Conservation (phyloP, 2,888 invertebrate genomes). For the Brenthis ino region DNA sequence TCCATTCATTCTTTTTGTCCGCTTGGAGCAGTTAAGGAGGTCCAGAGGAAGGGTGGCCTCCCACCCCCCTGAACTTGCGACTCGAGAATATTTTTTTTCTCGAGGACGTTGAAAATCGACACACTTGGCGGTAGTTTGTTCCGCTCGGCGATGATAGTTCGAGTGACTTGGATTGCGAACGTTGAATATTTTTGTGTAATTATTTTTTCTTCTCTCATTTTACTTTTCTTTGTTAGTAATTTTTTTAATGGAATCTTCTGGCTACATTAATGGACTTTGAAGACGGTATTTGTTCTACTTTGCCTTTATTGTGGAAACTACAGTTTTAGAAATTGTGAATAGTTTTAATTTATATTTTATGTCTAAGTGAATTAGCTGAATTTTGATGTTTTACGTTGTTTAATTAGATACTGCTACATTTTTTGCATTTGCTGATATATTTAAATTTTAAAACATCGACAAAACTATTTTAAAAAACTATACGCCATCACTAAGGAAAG, state of each 20-base stretch:
- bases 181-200: constrained; percentile 55
- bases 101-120: constrained; percentile 78
- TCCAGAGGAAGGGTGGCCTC: constrained; percentile 58
- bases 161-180: constrained; percentile 67
- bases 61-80: constrained; percentile 71
- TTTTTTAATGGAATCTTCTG: constrained; percentile 33
- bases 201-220: constrained; percentile 49
- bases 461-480: constrained; percentile 30
- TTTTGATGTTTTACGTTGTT: not conserved
- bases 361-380: not conserved
- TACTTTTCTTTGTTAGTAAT: constrained; percentile 42
- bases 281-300: constrained; percentile 23
- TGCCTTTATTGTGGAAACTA: constrained; percentile 24
- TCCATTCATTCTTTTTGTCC: constrained; percentile 83
- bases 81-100: constrained; percentile 81
- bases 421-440: not conserved
- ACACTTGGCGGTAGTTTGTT: constrained; percentile 80
- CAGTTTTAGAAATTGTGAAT: constrained; percentile 3
- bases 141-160: constrained; percentile 75
- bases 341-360: constrained; percentile 12
- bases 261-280: constrained; percentile 20
- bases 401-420: not conserved
- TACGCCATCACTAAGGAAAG: constrained; percentile 44
- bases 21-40: constrained; percentile 79
- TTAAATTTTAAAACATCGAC: constrained; percentile 29